phyloP scores from a whole-genome alignment of 2,113 vertebrate species.

The Colossoma macropomum region DNA sequence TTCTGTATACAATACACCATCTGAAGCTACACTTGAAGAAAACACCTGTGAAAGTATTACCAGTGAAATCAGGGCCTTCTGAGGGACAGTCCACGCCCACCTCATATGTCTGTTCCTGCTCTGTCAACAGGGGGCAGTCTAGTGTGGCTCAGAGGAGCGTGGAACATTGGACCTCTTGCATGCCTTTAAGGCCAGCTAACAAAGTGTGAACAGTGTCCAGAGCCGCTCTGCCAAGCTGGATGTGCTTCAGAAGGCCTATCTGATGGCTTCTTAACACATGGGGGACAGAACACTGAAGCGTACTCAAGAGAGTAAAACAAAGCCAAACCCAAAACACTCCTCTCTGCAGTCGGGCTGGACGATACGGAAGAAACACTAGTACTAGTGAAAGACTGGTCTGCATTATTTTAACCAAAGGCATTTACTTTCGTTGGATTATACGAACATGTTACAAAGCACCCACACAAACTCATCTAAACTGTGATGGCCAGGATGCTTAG shows the following conservation, averaged over 20 bases:
- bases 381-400: too few relatives aligned
- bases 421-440: too few relatives aligned
- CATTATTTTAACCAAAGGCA: too few relatives aligned
- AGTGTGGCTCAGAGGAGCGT: background rate
- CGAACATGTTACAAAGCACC: too few relatives aligned
- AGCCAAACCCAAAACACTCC: background rate
- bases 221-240: background rate
- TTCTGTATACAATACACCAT: background rate
- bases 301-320: background rate
- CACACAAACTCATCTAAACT: too few relatives aligned
- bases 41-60: background rate
- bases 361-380: background rate
- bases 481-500: too few relatives aligned
- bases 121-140: conserved; percentile 15
- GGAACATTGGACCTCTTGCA: background rate
- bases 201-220: background rate
- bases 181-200: background rate
- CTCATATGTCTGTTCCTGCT: background rate
- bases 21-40: background rate
- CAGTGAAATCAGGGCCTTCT: background rate
- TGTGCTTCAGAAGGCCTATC: background rate
- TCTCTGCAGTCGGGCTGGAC: background rate
- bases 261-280: background rate
- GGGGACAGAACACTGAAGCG: background rate
- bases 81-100: background rate